These are phyloP conservation scores for Oxyteleia sp. DNA, from an alignment of 2,888 invertebrate genomes.

Conservation along the genomic window DNA sequence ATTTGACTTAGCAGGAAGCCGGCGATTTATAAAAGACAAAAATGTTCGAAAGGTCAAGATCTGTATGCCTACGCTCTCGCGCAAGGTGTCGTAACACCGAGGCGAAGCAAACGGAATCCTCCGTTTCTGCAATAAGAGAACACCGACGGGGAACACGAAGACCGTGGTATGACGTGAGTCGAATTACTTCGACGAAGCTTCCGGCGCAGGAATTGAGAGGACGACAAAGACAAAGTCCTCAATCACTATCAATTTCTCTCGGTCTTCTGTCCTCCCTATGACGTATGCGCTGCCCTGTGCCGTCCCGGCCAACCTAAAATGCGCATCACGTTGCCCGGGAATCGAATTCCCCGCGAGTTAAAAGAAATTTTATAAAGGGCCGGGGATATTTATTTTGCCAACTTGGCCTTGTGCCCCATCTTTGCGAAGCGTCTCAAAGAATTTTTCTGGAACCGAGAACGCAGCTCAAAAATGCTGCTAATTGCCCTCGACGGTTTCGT, in stretches of 20 bases:
- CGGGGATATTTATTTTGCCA: slow-evolving; percentile 39
- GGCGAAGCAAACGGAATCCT: slow-evolving; percentile 52
- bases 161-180: slow-evolving; percentile 61
- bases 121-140: slow-evolving; percentile 60
- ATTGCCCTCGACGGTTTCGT: neutral
- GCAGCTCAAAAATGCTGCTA: neutral
- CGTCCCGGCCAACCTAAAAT: slow-evolving; percentile 34
- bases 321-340: slow-evolving; percentile 45
- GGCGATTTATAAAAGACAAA: slow-evolving; percentile 64
- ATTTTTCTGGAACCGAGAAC: neutral
- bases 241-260: slow-evolving; percentile 35
- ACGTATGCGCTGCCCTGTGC: slow-evolving; percentile 19
- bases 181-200: slow-evolving; percentile 64
- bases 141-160: slow-evolving; percentile 37
- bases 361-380: slow-evolving; percentile 47
- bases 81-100: slow-evolving; percentile 61
- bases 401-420: slow-evolving; percentile 41
- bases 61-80: slow-evolving; percentile 59
- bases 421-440: slow-evolving; percentile 1
- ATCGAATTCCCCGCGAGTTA: slow-evolving; percentile 59
- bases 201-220: slow-evolving; percentile 60
- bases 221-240: slow-evolving; percentile 56
- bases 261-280: slow-evolving; percentile 23
- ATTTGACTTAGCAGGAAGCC: slow-evolving; percentile 58
- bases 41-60: slow-evolving; percentile 70